These are phyloP conservation scores for Corynorhinus townsendii DNA, from an alignment of 2,113 vertebrate species.

Conservation along the genomic window DNA sequence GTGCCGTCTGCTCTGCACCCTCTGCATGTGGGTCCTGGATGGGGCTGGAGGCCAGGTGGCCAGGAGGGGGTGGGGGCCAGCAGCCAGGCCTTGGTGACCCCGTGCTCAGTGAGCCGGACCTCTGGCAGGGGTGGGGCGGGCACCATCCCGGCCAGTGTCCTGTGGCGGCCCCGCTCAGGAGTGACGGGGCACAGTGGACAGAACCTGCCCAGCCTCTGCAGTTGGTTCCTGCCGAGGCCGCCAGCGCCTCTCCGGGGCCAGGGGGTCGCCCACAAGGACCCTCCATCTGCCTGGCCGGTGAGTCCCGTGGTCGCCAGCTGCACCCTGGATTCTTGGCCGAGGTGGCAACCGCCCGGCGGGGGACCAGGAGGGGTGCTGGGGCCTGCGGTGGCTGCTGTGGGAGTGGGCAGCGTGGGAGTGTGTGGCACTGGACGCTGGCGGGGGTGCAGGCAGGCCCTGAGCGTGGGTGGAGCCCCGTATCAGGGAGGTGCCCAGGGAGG, in stretches of 20 bases:
- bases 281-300: not conserved
- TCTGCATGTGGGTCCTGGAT: not conserved
- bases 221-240: not conserved
- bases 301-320: rapidly evolving
- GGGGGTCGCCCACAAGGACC: rapidly evolving
- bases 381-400: not conserved
- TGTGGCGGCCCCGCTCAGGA: not conserved
- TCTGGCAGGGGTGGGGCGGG: not conserved
- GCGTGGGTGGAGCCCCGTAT: not conserved
- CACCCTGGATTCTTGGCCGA: rapidly evolving
- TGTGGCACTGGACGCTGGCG: not conserved
- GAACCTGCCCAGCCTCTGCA: not conserved
- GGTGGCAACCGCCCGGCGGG: not conserved
- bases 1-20: not conserved
- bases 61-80: not conserved
- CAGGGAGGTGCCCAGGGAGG: not conserved
- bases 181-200: not conserved
- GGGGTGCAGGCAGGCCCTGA: not conserved
- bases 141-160: not conserved
- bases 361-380: not conserved
- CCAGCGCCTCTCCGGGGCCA: not conserved
- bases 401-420: not conserved
- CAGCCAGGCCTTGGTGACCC: not conserved
- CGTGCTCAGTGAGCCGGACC: rapidly evolving
- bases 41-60: not conserved